These are phyloP conservation scores for Mongoloraphidia duomilia DNA, from an alignment of 2,888 invertebrate species.

Conservation along the genomic window DNA sequence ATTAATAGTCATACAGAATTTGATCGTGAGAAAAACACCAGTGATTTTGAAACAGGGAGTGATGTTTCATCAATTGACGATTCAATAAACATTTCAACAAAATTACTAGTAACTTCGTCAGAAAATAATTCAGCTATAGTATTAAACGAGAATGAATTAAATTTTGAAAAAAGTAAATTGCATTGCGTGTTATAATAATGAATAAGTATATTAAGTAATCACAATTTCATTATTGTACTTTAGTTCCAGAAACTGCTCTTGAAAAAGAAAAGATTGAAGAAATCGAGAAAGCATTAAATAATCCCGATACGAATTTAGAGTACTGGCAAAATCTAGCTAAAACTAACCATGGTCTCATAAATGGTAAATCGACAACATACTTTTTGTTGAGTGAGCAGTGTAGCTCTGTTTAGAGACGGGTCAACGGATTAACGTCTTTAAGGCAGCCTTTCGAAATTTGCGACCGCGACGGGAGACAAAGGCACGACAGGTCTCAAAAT, in stretches of 20 bases:
- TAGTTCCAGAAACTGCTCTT: conserved; percentile 44
- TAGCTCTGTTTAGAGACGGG: too few species aligned
- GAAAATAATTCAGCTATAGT: background rate
- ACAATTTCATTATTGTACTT: conserved; percentile 12
- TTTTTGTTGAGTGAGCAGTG: too few species aligned
- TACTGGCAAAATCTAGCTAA: conserved; percentile 46
- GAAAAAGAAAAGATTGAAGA: conserved; percentile 43
- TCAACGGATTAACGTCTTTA: too few species aligned
- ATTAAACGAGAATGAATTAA: conserved; percentile 41
- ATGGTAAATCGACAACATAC: conserved; percentile 31
- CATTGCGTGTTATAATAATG: conserved; percentile 3
- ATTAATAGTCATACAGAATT: too few species aligned
- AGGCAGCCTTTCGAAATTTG: too few species aligned
- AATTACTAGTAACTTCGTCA: too few species aligned
- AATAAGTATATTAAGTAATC: conserved; percentile 3
- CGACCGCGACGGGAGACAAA: background rate
- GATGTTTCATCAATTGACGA: background rate
- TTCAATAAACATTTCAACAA: background rate
- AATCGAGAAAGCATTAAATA: conserved; percentile 41
- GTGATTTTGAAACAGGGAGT: background rate
- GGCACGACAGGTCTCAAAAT: background rate
- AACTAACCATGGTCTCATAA: conserved; percentile 51
- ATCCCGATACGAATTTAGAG: conserved; percentile 33
- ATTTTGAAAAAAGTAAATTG: conserved; percentile 50
- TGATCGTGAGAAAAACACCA: background rate